Base-by-base conservation (phyloP, 1,140 invertebrate species). In the Proctacanthus coquilletti region DNA sequence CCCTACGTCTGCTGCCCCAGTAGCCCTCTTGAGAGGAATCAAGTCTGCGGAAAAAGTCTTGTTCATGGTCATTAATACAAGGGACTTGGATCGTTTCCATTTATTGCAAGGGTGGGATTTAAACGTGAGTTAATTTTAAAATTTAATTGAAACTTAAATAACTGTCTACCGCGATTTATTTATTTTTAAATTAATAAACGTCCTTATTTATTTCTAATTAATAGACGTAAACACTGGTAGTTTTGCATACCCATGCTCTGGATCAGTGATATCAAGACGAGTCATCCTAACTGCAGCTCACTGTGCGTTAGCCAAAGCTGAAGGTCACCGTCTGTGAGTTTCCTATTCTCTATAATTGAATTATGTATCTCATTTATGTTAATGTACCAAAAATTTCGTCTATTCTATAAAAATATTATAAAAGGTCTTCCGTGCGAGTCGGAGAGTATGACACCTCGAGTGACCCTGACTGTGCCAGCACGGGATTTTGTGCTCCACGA, bases 221-320 rank as follows among this genome's bases (percentile, higher is more conserved):
- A n/a, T 45, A 76, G 74, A 75, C 46, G 64, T 69, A 34, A 61
- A 69, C 8, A 70, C 62, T 3, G 71, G 71, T 17, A 68, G 68
- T 27, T 63, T 74, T 23, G 66, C 71, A 15, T 76, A 73, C 56
- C 74, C 75, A 0, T 82, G 79, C 47, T 71, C 73, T 30, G 77
- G 76, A 2, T 74, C 75, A 5, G 72, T 80, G 9, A 70, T 82
- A 15, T 69, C 66, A 4, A 66, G 66, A 1, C 48, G 54, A 9
- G 55, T 58, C 47, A 63, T 81, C 20, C 49, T 80, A 8, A 81
- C 77, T 2, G 77, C 77, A 0, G 78, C 76, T 2, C 77, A 80
- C 47, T 81, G 77, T 53, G 74, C 74, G 4, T 45, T 77, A 31
- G 74, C 73, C 2, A 77, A 77, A 50, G 68, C 74, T 19, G 69